Conservation (phyloP, 2,113 vertebrate genomes). For the Chascanopsetta lugubris region DNA sequence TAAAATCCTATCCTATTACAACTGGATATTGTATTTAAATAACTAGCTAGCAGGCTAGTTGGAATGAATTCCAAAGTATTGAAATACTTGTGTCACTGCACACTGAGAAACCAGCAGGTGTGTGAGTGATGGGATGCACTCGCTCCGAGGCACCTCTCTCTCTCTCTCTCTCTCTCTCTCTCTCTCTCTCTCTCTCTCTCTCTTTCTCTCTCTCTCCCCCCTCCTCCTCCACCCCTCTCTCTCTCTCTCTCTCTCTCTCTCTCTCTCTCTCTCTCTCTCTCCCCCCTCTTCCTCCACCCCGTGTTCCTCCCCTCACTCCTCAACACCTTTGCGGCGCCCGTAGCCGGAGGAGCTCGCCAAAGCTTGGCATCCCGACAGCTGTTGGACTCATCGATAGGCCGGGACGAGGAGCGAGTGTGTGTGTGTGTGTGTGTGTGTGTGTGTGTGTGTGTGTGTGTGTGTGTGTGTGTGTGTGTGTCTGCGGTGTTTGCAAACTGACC, state of each 20-base stretch:
- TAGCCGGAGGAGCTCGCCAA: slow-evolving; percentile 43
- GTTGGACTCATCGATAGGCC: slow-evolving; percentile 51
- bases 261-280: slow-evolving; percentile 26
- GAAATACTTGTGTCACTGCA: background rate
- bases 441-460: too few species aligned
- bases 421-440: too few species aligned
- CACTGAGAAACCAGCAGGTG: slow-evolving; percentile 42
- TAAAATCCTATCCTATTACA: too few species aligned
- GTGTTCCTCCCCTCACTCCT: background rate
- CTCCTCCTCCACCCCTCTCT: background rate
- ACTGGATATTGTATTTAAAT: too few species aligned
- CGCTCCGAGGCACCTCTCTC: slow-evolving; percentile 32
- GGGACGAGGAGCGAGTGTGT: slow-evolving; percentile 28
- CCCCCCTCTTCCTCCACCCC: background rate
- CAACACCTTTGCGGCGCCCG: background rate
- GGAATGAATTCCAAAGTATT: background rate
- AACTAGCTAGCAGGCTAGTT: background rate
- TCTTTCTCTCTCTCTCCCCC: slow-evolving; percentile 1
- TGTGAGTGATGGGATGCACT: slow-evolving; percentile 47
- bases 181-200: slow-evolving; percentile 24
- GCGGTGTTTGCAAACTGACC: slow-evolving; percentile 41
- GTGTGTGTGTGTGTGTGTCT: too few species aligned
- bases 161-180: too few species aligned
- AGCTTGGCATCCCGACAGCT: slow-evolving; percentile 57
- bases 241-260: slow-evolving; percentile 22